Conservation (phyloP, 2,888 invertebrate genomes). For the Gisinianus flammeolus region DNA sequence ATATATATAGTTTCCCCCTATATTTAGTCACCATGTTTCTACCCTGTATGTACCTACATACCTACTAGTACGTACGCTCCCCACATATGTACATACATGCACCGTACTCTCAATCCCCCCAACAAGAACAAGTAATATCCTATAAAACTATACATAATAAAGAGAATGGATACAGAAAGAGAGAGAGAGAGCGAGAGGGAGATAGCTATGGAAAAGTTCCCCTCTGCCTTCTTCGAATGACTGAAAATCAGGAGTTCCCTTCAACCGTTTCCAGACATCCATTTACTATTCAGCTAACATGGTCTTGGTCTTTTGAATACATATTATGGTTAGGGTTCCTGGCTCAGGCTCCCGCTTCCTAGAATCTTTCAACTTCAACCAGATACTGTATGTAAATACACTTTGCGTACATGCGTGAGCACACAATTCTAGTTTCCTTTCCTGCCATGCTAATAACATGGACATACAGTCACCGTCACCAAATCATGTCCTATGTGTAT, state of each 20-base stretch:
- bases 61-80: background rate
- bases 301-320: background rate
- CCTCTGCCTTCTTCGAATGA: constrained; percentile 12
- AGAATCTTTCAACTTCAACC: background rate
- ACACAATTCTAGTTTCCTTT: background rate
- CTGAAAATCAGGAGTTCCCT: constrained; percentile 20
- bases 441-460: background rate
- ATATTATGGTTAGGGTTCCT: constrained; percentile 18
- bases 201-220: constrained; percentile 14
- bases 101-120: constrained; percentile 1
- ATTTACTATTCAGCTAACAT: constrained; percentile 1
- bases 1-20: background rate
- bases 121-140: background rate
- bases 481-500: background rate
- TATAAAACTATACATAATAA: background rate
- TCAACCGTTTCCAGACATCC: constrained; percentile 1
- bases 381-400: background rate
- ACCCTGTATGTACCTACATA: background rate
- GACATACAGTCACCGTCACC: background rate
- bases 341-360: constrained; percentile 6
- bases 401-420: background rate
- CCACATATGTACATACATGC: background rate
- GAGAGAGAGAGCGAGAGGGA: background rate
- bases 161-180: background rate
- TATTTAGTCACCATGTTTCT: background rate